phyloP scores from a whole-genome alignment of 64 coral and sea anemone genomes.

The Montipora foliosa region DNA sequence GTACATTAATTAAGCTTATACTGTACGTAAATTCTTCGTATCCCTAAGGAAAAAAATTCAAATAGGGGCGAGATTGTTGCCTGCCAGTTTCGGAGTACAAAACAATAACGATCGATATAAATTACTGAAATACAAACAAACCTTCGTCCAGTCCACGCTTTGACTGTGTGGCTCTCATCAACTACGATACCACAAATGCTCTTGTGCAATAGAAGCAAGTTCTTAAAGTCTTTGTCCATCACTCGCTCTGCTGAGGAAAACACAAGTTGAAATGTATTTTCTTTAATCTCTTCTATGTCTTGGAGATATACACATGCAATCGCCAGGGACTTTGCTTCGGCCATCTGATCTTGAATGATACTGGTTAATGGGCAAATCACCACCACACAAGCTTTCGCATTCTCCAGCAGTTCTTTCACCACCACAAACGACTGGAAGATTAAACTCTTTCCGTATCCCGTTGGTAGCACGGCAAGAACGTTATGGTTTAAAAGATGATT shows the following conservation, averaged over 20 bases:
- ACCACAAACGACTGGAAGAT: too few relatives aligned
- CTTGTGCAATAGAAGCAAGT: neutral
- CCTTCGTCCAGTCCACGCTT: slow-evolving; percentile 31
- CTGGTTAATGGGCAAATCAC: too few relatives aligned
- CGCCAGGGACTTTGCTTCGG: neutral
- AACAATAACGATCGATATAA: neutral
- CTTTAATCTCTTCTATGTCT: neutral
- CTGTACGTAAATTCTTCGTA: neutral
- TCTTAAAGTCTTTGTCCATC: neutral
- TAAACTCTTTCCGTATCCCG: too few relatives aligned
- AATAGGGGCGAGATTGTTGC: neutral
- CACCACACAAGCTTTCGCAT: too few relatives aligned
- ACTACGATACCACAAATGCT: neutral
- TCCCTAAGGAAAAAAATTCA: too few relatives aligned
- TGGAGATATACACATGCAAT: neutral
- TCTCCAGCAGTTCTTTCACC: too few relatives aligned
- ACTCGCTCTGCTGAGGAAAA: slow-evolving; percentile 11
- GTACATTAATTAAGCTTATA: neutral
- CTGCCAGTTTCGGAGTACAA: neutral
- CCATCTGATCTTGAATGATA: too few relatives aligned
- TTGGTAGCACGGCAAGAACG: too few relatives aligned
- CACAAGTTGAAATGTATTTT: neutral
- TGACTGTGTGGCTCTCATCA: slow-evolving; percentile 18
- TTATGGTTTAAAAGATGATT: too few relatives aligned
- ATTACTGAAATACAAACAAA: neutral